A percentile compares a stretch with the other conserved stretches of the same genome.
These are phyloP conservation scores for Pachycephus smyrnensis DNA, from an alignment of 2,888 invertebrate genomes.

Conservation along the genomic window DNA sequence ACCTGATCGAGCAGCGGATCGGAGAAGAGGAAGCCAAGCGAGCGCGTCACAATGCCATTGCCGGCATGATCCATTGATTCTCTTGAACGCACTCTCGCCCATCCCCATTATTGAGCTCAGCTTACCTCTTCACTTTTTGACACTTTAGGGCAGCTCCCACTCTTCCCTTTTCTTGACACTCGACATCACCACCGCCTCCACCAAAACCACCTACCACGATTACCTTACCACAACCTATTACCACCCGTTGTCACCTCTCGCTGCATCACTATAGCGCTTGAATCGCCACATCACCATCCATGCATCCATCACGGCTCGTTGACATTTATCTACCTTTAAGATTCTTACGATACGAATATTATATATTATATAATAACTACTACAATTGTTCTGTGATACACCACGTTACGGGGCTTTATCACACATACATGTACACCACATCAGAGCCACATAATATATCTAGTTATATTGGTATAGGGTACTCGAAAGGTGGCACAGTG, in stretches of 20 bases:
- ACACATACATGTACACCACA: conserved; percentile 45
- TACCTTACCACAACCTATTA: conserved; percentile 15
- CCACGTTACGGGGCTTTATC: conserved; percentile 67
- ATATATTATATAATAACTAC: conserved; percentile 53
- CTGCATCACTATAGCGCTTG: conserved; percentile 61
- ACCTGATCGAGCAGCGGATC: conserved; percentile 96
- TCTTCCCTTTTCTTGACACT: conserved; percentile 13
- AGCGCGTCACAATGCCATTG: conserved; percentile 87
- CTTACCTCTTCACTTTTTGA: conserved; percentile 42
- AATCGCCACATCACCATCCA: conserved; percentile 59
- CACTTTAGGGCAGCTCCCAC: conserved; percentile 22
- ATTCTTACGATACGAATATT: conserved; percentile 55
- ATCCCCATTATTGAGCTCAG: conserved; percentile 49
- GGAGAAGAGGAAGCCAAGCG: conserved; percentile 96
- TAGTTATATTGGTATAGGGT: conserved; percentile 18
- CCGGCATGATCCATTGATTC: conserved; percentile 79
- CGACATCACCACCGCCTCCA: conserved; percentile 25
- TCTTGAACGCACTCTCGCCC: conserved; percentile 33
- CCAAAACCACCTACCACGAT: background rate
- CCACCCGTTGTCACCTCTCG: conserved; percentile 56
- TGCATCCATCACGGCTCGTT: conserved; percentile 63
- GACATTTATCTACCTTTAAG: conserved; percentile 63
- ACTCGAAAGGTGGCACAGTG: conserved; percentile 30
- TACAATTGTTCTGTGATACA: conserved; percentile 68
- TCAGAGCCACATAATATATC: conserved; percentile 23